These are phyloP conservation scores for Peucedramus taeniatus DNA, from an alignment of 2,113 vertebrate genomes.

Conservation along the genomic window DNA sequence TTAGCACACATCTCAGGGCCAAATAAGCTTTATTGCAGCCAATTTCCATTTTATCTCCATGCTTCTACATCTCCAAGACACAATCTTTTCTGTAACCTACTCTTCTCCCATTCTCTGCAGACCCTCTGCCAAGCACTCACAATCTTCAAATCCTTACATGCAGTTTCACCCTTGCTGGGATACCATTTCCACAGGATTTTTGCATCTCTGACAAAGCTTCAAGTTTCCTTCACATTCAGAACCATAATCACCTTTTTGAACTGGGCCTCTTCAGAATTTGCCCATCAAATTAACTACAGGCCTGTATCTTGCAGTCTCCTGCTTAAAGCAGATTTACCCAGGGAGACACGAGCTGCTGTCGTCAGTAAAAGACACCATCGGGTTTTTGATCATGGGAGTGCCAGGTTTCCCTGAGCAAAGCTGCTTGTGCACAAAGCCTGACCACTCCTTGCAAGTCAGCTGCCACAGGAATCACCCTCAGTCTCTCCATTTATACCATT, in stretches of 20 bases:
- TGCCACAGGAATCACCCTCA: neutral
- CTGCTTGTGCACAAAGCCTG: neutral
- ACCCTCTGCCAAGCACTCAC: neutral
- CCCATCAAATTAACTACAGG: neutral
- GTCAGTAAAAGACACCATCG: fast-evolving
- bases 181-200: neutral
- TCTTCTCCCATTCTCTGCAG: neutral
- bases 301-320: neutral
- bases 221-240: neutral
- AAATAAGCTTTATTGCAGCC: neutral
- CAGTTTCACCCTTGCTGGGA: neutral
- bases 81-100: neutral
- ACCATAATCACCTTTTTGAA: neutral
- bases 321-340: neutral
- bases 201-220: neutral
- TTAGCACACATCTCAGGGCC: neutral
- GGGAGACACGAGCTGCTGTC: fast-evolving
- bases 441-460: neutral
- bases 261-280: neutral
- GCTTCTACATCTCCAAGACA: neutral
- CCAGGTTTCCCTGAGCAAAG: neutral
- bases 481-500: neutral
- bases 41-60: neutral
- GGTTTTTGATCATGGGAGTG: neutral
- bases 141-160: neutral